These are phyloP conservation scores for Stomatorhinus walkeri DNA, from an alignment of 2,797 vertebrate genomes.

Conservation along the genomic window DNA sequence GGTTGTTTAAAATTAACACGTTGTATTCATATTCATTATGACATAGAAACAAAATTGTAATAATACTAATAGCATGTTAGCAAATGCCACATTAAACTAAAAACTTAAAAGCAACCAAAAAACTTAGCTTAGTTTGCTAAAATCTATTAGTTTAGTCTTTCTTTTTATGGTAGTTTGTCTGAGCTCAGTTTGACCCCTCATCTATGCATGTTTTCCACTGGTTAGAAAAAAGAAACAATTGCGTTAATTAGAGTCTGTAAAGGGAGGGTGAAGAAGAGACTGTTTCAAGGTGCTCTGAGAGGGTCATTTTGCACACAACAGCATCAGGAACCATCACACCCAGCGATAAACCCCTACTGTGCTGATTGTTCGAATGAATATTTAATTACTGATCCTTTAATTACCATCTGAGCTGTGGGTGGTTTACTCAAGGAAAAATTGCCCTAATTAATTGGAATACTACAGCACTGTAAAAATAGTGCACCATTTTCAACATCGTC, in stretches of 20 bases:
- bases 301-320: conserved; percentile 31
- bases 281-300: conserved; percentile 34
- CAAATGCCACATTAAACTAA: background rate
- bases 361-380: conserved; percentile 61
- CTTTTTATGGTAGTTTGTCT: background rate
- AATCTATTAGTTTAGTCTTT: background rate
- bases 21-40: background rate
- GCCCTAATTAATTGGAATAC: conserved; percentile 56
- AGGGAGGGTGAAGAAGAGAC: background rate
- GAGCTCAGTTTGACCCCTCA: background rate
- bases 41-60: background rate
- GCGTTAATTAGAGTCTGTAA: conserved; percentile 10
- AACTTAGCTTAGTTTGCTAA: background rate
- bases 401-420: conserved; percentile 56
- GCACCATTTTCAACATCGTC: conserved; percentile 21
- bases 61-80: background rate
- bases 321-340: conserved; percentile 20
- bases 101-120: background rate
- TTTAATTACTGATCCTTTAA: conserved; percentile 58
- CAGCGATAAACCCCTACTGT: conserved; percentile 34
- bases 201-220: background rate
- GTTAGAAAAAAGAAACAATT: background rate
- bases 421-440: conserved; percentile 52
- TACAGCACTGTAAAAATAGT: conserved; percentile 40
- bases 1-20: background rate